Evolutionary conservation across 2,113 vertebrate species (phyloP), one percentile per base, ranked within the genome.

Genomic region (Nanger granti): DNA sequence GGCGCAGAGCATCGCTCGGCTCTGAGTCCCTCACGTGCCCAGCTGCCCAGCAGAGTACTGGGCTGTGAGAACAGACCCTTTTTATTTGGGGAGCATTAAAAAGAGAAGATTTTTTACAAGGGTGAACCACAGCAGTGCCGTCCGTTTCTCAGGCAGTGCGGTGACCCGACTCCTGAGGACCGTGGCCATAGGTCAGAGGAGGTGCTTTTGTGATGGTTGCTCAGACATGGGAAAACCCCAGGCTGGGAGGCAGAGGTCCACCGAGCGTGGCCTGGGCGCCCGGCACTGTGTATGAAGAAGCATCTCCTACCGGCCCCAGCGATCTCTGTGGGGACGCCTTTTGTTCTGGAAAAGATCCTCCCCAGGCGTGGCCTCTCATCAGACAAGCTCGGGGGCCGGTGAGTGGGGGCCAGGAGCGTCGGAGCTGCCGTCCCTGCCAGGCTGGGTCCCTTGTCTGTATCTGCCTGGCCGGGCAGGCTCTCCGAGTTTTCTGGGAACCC

Each of bases 211-310:
- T 3, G 37, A 20, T 0, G 28, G 37, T 8, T 0, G 7, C 44
- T 18, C 12, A 2, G 54, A 34, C 2, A 10, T 0, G 12, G 47
- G 0, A 28, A 62, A 62, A 14, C 8, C 47, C 11, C 0, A 2
- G 11, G 29, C 37, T 4, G 24, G 34, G 8, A n/a, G 54, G 86
- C 37, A 8, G 54, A 52, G 82, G 13, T 9, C 15, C 9, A 20
- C 7, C 0, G 0, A 2, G 60, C 4, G 0, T 3, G 7, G 55
- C 8, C 17, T 0, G 47, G 0, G 49, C 0, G 49, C 31, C 10
- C 1, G 0, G 85, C 59, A 2, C 59, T 9, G 84, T 7, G 9
- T 2, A 2, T 8, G 22, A 26, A 4, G 1, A 5, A 18, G 20
- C 22, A 0, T 11, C 79, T 90, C 91, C n/a, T 11, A 2, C 1